Base-by-base conservation (phyloP, 1,140 invertebrate genomes). In the Acromyrmex heyeri region DNA sequence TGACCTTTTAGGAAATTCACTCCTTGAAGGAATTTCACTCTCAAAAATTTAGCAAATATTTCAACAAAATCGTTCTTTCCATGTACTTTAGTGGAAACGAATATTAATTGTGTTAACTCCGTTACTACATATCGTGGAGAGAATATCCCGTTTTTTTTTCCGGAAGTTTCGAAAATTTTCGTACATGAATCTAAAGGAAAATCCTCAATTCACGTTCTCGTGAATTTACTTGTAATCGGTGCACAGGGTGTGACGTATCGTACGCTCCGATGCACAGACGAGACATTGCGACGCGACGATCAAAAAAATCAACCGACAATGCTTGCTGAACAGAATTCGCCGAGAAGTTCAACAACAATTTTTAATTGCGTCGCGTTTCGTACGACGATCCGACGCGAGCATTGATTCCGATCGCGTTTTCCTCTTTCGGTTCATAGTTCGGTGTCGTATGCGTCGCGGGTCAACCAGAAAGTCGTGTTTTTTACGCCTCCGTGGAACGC, bases 261-360 rank as follows among this genome's bases (percentile, higher is more conserved):
- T 53, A 6, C 7, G 30, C 64, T 12, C 30, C 21, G 34, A 6
- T 62, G 38, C 18, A 24, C 38, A 8, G 38, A 44, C 59, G 24
- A 48, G 10, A 6, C 14, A 24, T 67, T 50, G 38, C 24, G 14
- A 69, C 6, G 53, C 14, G 24, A 30, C 18, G 38, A 53, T 61
- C 3, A 30, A 44, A 72, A 65, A 62, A 72, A 65, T 53, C 27
- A 72, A 55, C 30, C 64, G 53, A 48, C 62, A 76, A 81, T 64
- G 55, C 1, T 14, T 10, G 44, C 44, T 34, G n/a, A 48, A n/a
- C 16, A 5, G 14, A 65, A n/a, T 8, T 62, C 50, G 53, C 81
- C 75, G 55, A 24, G 86, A 87, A 88, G 78, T 90, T 91, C 82
- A 27, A 53, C 67, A 73, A 91, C 85, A 91, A 87, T 91, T 91